A percentile compares a stretch with the other conserved stretches of the same genome.
Conservation (phyloP, 2,888 invertebrate species). For the Anarsia innoxiella region DNA sequence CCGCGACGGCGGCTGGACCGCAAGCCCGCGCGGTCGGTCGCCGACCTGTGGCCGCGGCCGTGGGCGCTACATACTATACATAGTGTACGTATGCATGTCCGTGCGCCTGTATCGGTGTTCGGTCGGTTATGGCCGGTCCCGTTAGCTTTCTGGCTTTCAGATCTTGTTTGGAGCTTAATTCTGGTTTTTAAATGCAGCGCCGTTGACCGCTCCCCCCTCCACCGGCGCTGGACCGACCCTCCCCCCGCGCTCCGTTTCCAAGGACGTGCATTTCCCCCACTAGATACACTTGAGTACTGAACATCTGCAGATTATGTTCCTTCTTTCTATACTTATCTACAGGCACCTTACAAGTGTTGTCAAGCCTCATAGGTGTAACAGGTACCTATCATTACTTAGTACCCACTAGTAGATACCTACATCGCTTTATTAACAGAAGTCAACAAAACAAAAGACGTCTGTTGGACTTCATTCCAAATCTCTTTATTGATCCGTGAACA, state of each 20-base stretch:
- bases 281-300: no score
- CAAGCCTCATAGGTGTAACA: no score
- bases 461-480: no score
- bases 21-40: slow-evolving; percentile 3
- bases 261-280: no score
- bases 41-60: slow-evolving; percentile 5
- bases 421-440: no score
- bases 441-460: no score
- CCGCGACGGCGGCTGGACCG: neutral
- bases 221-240: slow-evolving; percentile 15
- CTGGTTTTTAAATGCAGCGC: slow-evolving; percentile 31
- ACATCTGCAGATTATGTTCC: no score
- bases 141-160: slow-evolving; percentile 49
- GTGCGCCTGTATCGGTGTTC: slow-evolving; percentile 14
- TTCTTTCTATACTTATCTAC: no score
- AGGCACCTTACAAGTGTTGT: no score
- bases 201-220: slow-evolving; percentile 1
- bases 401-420: no score
- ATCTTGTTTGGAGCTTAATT: slow-evolving; percentile 42
- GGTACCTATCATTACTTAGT: no score
- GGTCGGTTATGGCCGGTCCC: slow-evolving; percentile 38
- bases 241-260: slow-evolving; percentile 61
- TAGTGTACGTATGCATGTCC: slow-evolving; percentile 2
- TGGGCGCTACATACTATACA: slow-evolving; percentile 5
- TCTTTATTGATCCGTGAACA: no score